Conservation (phyloP, 2,888 invertebrate genomes). For the Rhagophthalmus giganteus region DNA sequence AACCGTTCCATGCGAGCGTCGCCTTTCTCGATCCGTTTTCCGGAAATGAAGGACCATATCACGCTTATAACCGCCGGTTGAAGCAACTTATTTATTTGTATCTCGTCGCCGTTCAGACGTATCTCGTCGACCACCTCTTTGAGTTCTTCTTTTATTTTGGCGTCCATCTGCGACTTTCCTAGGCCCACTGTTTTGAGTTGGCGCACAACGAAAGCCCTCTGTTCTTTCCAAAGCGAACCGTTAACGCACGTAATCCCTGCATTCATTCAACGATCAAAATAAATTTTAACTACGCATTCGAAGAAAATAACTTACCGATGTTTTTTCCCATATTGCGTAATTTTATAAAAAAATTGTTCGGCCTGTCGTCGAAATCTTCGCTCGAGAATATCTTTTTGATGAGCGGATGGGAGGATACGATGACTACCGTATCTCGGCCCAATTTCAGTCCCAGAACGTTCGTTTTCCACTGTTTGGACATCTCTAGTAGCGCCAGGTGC, state of each 20-base stretch:
- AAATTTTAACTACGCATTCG: too few species aligned
- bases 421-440: conserved; percentile 59
- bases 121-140: conserved; percentile 33
- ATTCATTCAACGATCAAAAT: too few species aligned
- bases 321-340: conserved; percentile 67
- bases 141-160: conserved; percentile 59
- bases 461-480: conserved; percentile 57
- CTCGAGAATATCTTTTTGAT: conserved; percentile 59
- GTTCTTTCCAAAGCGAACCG: conserved; percentile 59
- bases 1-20: conserved; percentile 55
- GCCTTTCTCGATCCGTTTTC: conserved; percentile 53
- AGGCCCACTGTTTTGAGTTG: conserved; percentile 59
- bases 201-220: conserved; percentile 58
- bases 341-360: conserved; percentile 66
- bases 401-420: conserved; percentile 59
- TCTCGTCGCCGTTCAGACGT: conserved; percentile 36
- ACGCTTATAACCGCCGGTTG: conserved; percentile 66
- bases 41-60: conserved; percentile 65
- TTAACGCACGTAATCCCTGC: conserved; percentile 63
- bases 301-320: conserved; percentile 58
- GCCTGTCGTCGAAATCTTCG: conserved; percentile 67
- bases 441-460: conserved; percentile 62
- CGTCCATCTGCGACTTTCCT: conserved; percentile 57
- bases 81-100: conserved; percentile 50
- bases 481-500: conserved; percentile 57